Evolutionary conservation across 2,113 vertebrate genomes (phyloP).

Genomic region (Elgaria multicarinata): DNA sequence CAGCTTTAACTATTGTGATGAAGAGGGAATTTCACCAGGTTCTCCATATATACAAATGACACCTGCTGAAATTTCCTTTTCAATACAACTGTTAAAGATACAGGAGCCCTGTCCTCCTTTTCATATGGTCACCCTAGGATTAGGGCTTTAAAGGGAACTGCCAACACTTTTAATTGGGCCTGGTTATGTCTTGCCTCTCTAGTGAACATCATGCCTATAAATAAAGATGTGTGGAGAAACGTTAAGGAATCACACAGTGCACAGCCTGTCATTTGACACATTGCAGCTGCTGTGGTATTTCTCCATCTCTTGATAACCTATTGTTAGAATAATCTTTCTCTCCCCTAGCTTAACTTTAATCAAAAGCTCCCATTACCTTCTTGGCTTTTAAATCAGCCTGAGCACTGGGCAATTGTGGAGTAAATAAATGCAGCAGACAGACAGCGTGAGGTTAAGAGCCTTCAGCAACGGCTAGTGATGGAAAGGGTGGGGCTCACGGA

Average conservation of each 20-base stretch:
- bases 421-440: background rate
- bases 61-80: no score
- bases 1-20: no score
- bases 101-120: no score
- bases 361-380: background rate
- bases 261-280: background rate
- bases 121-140: no score
- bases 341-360: background rate
- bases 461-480: background rate
- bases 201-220: background rate
- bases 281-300: background rate
- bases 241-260: background rate
- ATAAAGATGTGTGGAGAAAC: background rate
- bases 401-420: background rate
- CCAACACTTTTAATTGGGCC: no score
- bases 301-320: background rate
- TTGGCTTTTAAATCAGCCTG: background rate
- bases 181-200: background rate
- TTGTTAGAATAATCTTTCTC: background rate
- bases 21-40: no score
- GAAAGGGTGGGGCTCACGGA: background rate
- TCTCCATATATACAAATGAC: no score
- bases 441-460: background rate
- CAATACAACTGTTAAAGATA: no score
- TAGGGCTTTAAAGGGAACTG: no score